A percentile compares a stretch with the other conserved stretches of the same genome.
Conservation (phyloP, 2,797 vertebrate genomes). For the Rallus crepitans region DNA sequence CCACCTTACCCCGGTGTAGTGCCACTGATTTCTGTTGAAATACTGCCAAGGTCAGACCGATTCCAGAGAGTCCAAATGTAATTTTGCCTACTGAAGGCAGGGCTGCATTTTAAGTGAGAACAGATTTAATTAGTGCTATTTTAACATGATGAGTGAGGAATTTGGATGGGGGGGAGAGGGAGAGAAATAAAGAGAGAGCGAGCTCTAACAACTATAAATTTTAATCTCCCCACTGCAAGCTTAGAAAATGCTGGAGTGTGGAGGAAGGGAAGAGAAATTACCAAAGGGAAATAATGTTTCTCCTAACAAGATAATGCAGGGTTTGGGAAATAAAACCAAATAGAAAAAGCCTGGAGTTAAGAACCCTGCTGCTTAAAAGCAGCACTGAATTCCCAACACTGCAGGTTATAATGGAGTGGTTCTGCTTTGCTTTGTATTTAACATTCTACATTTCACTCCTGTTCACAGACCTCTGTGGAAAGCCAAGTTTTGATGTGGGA, state of each 20-base stretch:
- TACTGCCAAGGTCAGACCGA: background rate
- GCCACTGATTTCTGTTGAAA: background rate
- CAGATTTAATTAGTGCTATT: conserved; percentile 40
- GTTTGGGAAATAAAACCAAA: conserved; percentile 71
- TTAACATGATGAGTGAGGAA: conserved; percentile 29
- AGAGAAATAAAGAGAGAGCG: background rate
- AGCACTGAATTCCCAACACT: conserved; percentile 64
- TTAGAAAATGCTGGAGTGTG: conserved; percentile 5
- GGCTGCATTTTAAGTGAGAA: background rate
- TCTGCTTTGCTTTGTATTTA: conserved; percentile 72
- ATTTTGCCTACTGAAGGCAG: conserved; percentile 12
- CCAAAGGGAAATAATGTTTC: conserved; percentile 52
- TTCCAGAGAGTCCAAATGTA: background rate
- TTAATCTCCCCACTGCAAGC: background rate
- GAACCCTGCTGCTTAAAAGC: conserved; percentile 71
- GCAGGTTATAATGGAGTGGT: conserved; percentile 55
- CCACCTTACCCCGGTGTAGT: background rate
- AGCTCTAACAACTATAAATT: conserved; percentile 8
- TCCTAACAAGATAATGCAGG: conserved; percentile 68
- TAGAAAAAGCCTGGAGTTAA: conserved; percentile 62
- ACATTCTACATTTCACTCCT: conserved; percentile 53
- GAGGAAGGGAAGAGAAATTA: conserved; percentile 40
- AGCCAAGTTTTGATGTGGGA: conserved; percentile 51
- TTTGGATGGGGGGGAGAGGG: background rate
- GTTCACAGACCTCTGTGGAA: conserved; percentile 1